Evolutionary conservation across 2,888 invertebrate species (phyloP), one percentile per base, ranked within the genome.

Genomic region (Odontothrips loti): DNA sequence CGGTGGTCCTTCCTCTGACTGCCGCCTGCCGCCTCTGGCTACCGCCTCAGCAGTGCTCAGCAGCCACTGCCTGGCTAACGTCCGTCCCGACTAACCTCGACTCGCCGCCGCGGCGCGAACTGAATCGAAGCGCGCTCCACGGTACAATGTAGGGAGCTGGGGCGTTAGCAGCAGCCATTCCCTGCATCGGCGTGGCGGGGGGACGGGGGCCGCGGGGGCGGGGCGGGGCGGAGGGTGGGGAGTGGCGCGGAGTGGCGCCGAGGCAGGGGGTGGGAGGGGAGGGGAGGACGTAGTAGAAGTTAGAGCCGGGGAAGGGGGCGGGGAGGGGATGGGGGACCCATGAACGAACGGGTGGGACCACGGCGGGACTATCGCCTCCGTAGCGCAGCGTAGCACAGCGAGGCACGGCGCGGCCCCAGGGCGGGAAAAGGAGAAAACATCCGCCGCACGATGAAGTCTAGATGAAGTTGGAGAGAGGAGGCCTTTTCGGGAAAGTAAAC

Each of bases 111-210:
- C 58, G 58, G 58, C 20, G 58, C 58, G 58, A 58, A 58, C 58
- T 58, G 20, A 58, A 58, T 43, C 58, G 58, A 17, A 20, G 58
- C n/a, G 17, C 58, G 58, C 58, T 58, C 58, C n/a, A 58, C 58
- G 58, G 58, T 15, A 58, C 58, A 58, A 58, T 58, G 58, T 58
- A 58, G 58, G 58, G 58, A 58, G n/a, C 58, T 43, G 34, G 34
- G 34, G 58, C 58, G 20, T 58, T 58, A n/a, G 58, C 58, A 43
- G 34, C 34, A 43, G 68, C 68, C 27, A 23, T 23, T n/a, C 68
- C 68, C 23, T 75, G 68, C 68, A 23, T 27, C 68, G 68, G 68
- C 68, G 68, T 23, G 63, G 63, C 63, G 23, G 63, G n/a, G 63
- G 9, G 63, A n/a, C n/a, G 63, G 51, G 51, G n/a, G n/a, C n/a